These are phyloP conservation scores for Peromyscus leucopus DNA, from an alignment of 2,113 vertebrate genomes.

Conservation along the genomic window DNA sequence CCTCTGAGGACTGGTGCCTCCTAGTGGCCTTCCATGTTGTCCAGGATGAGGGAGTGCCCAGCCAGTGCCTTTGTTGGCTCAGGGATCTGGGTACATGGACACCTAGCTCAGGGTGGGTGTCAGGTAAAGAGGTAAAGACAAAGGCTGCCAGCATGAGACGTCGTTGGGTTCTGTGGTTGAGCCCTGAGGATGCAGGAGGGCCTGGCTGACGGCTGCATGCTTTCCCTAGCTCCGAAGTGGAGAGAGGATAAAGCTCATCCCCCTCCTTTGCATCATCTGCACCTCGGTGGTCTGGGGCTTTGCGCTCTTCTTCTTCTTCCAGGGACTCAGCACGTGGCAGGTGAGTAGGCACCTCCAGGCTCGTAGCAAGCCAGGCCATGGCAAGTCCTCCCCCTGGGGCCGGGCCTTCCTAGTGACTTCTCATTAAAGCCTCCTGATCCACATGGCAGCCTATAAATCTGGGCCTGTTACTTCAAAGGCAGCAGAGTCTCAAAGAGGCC, in stretches of 20 bases:
- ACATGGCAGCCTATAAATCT: fast-evolving
- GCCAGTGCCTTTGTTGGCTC: no score
- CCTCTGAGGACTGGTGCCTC: neutral
- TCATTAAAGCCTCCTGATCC: neutral
- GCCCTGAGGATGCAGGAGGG: neutral
- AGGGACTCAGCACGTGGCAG: slow-evolving; percentile 99
- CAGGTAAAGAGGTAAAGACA: neutral
- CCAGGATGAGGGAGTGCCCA: neutral
- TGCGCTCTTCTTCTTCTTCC: slow-evolving; percentile 99
- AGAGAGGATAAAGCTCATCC: slow-evolving; percentile 93
- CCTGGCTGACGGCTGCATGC: fast-evolving
- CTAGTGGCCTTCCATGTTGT: no score
- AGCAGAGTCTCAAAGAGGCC: neutral
- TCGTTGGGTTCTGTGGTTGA: neutral
- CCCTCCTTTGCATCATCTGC: slow-evolving; percentile 94
- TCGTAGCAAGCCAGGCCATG: fast-evolving
- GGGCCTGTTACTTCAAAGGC: neutral
- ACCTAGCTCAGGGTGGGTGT: neutral
- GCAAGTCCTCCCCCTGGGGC: fast-evolving
- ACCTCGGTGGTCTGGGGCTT: slow-evolving; percentile 98
- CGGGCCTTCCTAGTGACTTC: neutral
- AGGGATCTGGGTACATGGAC: neutral
- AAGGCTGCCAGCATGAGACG: neutral
- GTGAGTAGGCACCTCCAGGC: slow-evolving; percentile 82
- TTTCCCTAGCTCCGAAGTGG: slow-evolving; percentile 90